These are phyloP conservation scores for Cheilosia soror DNA, from an alignment of 2,888 invertebrate genomes.

Conservation along the genomic window DNA sequence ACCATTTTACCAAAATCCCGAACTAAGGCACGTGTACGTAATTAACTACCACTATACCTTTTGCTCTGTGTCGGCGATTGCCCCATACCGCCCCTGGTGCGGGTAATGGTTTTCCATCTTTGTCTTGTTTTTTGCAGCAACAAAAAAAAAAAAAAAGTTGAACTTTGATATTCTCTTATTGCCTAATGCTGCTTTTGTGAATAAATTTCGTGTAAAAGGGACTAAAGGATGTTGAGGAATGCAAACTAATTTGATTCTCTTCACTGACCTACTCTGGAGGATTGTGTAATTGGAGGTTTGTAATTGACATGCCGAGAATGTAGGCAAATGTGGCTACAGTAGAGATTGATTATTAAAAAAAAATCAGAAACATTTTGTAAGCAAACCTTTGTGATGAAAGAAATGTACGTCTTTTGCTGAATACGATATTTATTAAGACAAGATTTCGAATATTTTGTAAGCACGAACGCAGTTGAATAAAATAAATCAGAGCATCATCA, in stretches of 20 bases:
- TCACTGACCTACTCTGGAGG: background rate
- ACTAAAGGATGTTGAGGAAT: conserved; percentile 1
- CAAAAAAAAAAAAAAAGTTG: background rate
- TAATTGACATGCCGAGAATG: conserved; percentile 6
- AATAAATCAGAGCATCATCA: no score
- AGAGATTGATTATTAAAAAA: no score
- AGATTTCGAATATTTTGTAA: background rate
- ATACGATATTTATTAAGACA: no score
- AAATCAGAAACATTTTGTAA: no score
- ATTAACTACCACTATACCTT: conserved; percentile 46
- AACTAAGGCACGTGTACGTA: conserved; percentile 49
- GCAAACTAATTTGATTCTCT: conserved; percentile 5
- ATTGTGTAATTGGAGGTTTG: conserved; percentile 8
- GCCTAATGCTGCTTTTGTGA: background rate
- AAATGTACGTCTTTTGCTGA: no score
- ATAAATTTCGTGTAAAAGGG: conserved; percentile 6
- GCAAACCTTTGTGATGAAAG: no score
- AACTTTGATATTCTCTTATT: conserved; percentile 44
- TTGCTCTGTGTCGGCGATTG: background rate
- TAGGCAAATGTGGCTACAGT: no score
- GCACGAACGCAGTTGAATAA: background rate
- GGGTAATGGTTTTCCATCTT: conserved; percentile 27
- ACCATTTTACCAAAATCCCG: background rate
- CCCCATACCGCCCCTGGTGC: background rate
- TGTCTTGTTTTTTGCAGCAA: background rate